Evolutionary conservation across 2,113 vertebrate genomes (phyloP).

Genomic region (Gorsachius goisagi): DNA sequence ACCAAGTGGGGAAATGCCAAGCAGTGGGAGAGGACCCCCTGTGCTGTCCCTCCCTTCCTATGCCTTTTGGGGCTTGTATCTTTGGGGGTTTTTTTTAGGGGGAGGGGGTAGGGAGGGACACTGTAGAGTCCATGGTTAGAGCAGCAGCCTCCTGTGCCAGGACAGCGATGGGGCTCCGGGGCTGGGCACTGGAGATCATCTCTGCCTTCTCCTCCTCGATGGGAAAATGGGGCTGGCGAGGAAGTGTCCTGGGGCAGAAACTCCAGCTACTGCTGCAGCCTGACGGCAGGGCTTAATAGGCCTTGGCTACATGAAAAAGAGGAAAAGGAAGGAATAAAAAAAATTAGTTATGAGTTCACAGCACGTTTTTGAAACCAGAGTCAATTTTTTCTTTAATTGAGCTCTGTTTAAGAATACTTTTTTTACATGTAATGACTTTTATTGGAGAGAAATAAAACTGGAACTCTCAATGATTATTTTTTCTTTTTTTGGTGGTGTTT

Average conservation of each 20-base stretch:
- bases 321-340: background rate
- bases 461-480: background rate
- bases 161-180: background rate
- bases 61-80: accelerated
- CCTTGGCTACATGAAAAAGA: too few relatives aligned
- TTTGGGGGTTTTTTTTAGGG: too few relatives aligned
- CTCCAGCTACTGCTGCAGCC: background rate
- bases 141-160: background rate
- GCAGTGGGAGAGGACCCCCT: background rate
- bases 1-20: background rate
- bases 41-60: background rate
- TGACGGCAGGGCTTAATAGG: background rate
- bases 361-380: background rate
- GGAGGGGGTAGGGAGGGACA: too few relatives aligned
- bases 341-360: background rate
- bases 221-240: too few relatives aligned
- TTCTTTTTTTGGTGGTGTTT: background rate
- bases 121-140: background rate
- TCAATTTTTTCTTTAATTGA: background rate
- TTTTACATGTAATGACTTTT: background rate
- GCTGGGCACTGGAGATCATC: background rate
- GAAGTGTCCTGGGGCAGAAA: background rate
- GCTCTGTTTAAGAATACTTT: background rate
- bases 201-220: too few relatives aligned
- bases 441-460: background rate